phyloP scores from a whole-genome alignment of 2,888 invertebrate genomes.

The Carabus problematicus region DNA sequence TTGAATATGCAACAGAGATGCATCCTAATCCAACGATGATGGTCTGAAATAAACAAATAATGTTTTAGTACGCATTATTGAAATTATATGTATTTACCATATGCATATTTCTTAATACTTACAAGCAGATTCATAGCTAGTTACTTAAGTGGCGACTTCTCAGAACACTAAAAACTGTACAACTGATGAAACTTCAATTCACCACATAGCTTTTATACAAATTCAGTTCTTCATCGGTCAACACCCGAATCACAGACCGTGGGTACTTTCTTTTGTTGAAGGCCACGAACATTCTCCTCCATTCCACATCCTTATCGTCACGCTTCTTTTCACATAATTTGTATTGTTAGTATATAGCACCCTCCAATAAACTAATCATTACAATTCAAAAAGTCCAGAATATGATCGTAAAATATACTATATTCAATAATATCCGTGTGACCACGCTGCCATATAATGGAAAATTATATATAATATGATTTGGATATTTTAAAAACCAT shows the following conservation, averaged over 20 bases:
- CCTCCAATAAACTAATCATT: too few relatives aligned
- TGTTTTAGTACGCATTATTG: background rate
- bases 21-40: conserved; percentile 23
- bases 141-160: conserved; percentile 15
- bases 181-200: conserved; percentile 27
- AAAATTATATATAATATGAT: too few relatives aligned
- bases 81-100: background rate
- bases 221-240: conserved; percentile 36
- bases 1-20: conserved; percentile 22
- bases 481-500: too few relatives aligned
- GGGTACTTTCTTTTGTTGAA: conserved; percentile 30
- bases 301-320: conserved; percentile 22
- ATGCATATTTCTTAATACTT: conserved; percentile 6
- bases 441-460: too few relatives aligned
- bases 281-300: conserved; percentile 31
- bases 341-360: too few relatives aligned
- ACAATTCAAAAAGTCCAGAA: too few relatives aligned
- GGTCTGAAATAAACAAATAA: conserved; percentile 14
- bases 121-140: conserved; percentile 24
- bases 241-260: conserved; percentile 28
- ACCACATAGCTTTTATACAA: conserved; percentile 31
- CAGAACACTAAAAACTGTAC: conserved; percentile 18
- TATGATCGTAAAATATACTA: too few relatives aligned
- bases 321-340: too few relatives aligned
- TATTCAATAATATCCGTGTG: too few relatives aligned